Evolutionary conservation across 2,888 invertebrate species (phyloP).

Genomic region (Aphodius granarius): DNA sequence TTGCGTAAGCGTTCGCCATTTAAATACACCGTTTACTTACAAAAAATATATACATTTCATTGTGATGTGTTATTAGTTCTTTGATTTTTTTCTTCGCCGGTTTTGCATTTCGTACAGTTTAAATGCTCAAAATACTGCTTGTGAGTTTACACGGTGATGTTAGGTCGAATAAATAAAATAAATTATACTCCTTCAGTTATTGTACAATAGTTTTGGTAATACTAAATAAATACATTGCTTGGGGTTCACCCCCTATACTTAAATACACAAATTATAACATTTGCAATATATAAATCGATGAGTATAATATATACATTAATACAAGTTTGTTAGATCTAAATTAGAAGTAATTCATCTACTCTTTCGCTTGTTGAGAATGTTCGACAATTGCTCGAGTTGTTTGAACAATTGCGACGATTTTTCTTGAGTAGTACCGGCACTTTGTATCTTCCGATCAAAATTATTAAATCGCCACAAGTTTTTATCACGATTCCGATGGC

Average conservation of each 20-base stretch:
- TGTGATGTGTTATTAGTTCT: not conserved
- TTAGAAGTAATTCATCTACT: not conserved
- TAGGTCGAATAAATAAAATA: not conserved
- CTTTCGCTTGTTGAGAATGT: not conserved
- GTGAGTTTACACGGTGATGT: not conserved
- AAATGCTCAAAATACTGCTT: not conserved
- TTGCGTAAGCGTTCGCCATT: not conserved
- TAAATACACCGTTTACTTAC: not conserved
- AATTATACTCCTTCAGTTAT: not conserved
- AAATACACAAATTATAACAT: conserved; percentile 11
- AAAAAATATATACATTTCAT: not conserved
- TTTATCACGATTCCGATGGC: conserved; percentile 1
- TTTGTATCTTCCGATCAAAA: not conserved
- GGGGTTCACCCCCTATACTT: not conserved
- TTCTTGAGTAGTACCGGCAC: not conserved
- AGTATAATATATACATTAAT: conserved; percentile 4
- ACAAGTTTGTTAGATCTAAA: not conserved
- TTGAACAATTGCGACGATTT: not conserved
- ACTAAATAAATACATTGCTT: not conserved
- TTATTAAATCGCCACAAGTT: conserved; percentile 3
- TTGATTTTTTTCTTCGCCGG: not conserved
- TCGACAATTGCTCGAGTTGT: conserved; percentile 1
- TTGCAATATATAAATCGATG: conserved; percentile 3
- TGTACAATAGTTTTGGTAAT: not conserved
- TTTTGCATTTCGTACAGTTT: too few relatives aligned